Evolutionary conservation across 2,797 vertebrate genomes (phyloP).

Genomic region (Spheniscus humboldti): DNA sequence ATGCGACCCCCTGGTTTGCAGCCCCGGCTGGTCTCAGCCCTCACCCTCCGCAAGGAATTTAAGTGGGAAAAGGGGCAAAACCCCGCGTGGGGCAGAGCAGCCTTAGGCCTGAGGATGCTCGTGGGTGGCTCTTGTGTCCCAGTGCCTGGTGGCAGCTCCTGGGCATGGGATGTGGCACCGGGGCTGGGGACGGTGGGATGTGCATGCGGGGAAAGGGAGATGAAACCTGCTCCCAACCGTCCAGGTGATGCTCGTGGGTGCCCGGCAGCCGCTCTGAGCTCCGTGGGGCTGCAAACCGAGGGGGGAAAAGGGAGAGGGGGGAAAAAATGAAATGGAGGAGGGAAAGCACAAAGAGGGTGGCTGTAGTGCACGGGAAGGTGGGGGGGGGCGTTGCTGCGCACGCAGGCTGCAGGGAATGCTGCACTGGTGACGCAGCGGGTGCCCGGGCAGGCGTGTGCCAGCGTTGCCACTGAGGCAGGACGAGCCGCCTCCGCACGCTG

Average conservation of each 20-base stretch:
- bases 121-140: not conserved
- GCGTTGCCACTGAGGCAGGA: not conserved
- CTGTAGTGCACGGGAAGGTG: rapidly evolving
- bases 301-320: rapidly evolving
- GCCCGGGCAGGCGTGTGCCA: not conserved
- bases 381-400: not conserved
- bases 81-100: rapidly evolving
- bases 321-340: not conserved
- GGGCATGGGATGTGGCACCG: not conserved
- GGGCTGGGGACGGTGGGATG: not conserved
- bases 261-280: no score
- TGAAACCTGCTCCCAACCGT: rapidly evolving
- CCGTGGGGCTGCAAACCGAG: rapidly evolving
- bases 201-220: rapidly evolving
- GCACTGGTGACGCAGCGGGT: not conserved
- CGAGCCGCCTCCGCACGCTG: rapidly evolving
- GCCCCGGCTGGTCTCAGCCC: not conserved
- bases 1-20: rapidly evolving
- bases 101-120: not conserved
- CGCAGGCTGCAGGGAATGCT: not conserved
- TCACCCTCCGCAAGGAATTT: rapidly evolving
- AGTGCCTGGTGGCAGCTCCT: not conserved
- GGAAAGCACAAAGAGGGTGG: not conserved
- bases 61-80: not conserved
- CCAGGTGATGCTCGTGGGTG: not conserved